Conservation (phyloP, 1,140 invertebrate species). For the Hyles euphorbiae region DNA sequence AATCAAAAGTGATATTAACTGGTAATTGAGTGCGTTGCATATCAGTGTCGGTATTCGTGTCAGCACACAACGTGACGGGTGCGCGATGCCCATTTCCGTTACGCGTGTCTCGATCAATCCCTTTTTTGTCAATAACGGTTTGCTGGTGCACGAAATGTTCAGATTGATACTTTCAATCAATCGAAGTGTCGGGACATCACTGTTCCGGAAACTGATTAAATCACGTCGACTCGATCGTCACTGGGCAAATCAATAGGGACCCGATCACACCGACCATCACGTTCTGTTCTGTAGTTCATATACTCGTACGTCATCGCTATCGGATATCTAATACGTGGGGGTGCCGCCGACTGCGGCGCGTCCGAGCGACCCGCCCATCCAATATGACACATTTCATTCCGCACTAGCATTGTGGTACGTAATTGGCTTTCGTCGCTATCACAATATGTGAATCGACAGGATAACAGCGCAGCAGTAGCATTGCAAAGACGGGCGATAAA, state of each 20-base stretch:
- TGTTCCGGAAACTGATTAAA: constrained; percentile 63
- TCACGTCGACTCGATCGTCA: constrained; percentile 62
- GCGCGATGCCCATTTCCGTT: constrained; percentile 68
- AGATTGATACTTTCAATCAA: constrained; percentile 72
- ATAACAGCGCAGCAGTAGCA: too few species aligned
- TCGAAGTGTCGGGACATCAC: constrained; percentile 57
- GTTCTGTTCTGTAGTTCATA: constrained; percentile 34
- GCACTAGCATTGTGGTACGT: too few species aligned
- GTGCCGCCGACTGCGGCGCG: not conserved
- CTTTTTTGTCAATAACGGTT: constrained; percentile 71
- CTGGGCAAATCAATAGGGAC: constrained; percentile 35
- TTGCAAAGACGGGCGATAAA: too few species aligned
- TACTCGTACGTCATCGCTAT: constrained; percentile 34
- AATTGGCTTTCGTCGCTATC: too few species aligned
- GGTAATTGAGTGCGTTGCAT: constrained; percentile 63
- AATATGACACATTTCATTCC: too few species aligned
- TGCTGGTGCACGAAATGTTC: constrained; percentile 55
- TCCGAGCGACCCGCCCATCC: too few species aligned
- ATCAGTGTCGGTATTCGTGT: constrained; percentile 66
- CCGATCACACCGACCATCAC: constrained; percentile 38
- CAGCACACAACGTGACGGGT: constrained; percentile 62
- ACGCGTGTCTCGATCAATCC: constrained; percentile 63
- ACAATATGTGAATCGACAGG: too few species aligned
- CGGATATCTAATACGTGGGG: constrained; percentile 28
- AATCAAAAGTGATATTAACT: constrained; percentile 44